Percentiles rank a stretch among this genome's conserved stretches.
phyloP scores from a whole-genome alignment of 2,113 vertebrate genomes.

The Ploceus nigricollis region DNA sequence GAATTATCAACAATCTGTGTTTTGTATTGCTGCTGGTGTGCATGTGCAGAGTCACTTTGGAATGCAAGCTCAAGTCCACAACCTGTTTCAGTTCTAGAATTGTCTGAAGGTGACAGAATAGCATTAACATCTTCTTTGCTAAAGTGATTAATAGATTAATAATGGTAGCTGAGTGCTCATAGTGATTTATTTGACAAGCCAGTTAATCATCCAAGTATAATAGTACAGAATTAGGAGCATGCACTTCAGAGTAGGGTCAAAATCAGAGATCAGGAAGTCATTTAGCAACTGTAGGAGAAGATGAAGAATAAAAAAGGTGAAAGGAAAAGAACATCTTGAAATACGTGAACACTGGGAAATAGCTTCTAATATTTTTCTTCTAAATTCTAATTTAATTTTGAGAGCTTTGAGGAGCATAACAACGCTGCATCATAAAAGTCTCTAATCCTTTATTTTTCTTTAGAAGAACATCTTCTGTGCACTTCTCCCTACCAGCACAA shows the following conservation, averaged over 20 bases:
- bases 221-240: background rate
- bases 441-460: background rate
- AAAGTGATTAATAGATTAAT: conserved; percentile 20
- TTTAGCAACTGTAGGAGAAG: background rate
- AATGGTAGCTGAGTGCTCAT: background rate
- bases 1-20: background rate
- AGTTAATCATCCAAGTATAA: background rate
- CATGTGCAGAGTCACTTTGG: background rate
- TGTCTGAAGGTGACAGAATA: background rate
- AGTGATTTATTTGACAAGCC: background rate
- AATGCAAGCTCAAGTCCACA: background rate
- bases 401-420: background rate
- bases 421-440: background rate
- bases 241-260: background rate
- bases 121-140: background rate
- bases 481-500: background rate
- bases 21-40: background rate
- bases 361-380: background rate
- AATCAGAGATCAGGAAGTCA: background rate
- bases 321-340: background rate
- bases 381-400: background rate
- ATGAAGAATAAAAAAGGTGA: background rate
- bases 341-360: background rate
- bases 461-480: background rate
- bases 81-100: background rate